Conservation (phyloP, 1,140 invertebrate genomes). For the Drosophila nigrodunni region DNA sequence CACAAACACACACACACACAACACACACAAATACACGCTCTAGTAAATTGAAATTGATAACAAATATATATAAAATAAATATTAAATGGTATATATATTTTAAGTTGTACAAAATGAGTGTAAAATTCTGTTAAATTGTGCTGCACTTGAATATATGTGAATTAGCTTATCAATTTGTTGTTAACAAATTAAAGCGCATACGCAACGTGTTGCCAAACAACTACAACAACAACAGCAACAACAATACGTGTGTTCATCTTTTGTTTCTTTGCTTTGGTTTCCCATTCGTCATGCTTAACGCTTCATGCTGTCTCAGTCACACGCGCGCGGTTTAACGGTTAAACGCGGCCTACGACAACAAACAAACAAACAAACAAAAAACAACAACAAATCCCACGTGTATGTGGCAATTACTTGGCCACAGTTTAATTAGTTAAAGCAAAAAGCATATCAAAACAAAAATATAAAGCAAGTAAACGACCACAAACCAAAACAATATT, state of each 20-base stretch:
- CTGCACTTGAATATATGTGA: slow-evolving; percentile 5
- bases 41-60: slow-evolving; percentile 39
- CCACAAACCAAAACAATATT: slow-evolving; percentile 25
- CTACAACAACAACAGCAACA: slow-evolving; percentile 14
- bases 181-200: slow-evolving; percentile 29
- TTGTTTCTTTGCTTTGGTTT: slow-evolving; percentile 19
- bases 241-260: slow-evolving; percentile 7
- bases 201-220: slow-evolving; percentile 28
- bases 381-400: slow-evolving; percentile 24
- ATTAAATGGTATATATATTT: slow-evolving; percentile 15
- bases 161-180: slow-evolving; percentile 26
- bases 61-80: slow-evolving; percentile 13
- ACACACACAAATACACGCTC: neutral
- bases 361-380: slow-evolving; percentile 29
- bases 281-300: slow-evolving; percentile 29
- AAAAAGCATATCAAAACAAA: slow-evolving; percentile 40
- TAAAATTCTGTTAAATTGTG: slow-evolving; percentile 10
- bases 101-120: slow-evolving; percentile 5
- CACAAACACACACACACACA: slow-evolving; percentile 18
- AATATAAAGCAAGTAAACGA: slow-evolving; percentile 13
- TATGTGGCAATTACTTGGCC: neutral
- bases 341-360: slow-evolving; percentile 51
- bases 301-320: slow-evolving; percentile 20
- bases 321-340: slow-evolving; percentile 33
- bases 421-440: slow-evolving; percentile 37